These are phyloP conservation scores for Dissostichus mawsoni DNA, from an alignment of 2,113 vertebrate genomes.

Conservation along the genomic window DNA sequence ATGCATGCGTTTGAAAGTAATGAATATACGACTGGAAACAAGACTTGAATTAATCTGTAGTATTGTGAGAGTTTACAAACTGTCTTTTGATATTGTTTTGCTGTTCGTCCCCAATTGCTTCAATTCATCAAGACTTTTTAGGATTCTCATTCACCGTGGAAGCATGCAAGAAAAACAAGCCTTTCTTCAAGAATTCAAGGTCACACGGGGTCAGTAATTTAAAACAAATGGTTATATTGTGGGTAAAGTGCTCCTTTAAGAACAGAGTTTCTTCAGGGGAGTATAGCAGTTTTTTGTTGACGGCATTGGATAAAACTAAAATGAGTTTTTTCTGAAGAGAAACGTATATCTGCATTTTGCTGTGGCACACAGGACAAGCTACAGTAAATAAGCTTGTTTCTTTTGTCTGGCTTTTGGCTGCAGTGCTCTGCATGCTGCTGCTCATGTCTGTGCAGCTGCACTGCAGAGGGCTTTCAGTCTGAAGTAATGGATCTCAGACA, in stretches of 20 bases:
- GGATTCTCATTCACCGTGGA: no score
- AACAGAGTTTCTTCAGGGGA: background rate
- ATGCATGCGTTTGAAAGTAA: no score
- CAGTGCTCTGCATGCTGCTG: slow-evolving; percentile 67
- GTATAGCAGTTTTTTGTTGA: background rate
- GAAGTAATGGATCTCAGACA: slow-evolving; percentile 62
- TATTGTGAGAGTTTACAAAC: no score
- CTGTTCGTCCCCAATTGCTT: no score
- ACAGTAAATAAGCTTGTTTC: background rate
- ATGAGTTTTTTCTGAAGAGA: background rate
- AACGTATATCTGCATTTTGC: background rate
- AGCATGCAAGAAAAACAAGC: no score
- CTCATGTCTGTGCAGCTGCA: slow-evolving; percentile 80
- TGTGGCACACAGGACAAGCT: background rate
- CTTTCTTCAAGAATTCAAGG: no score
- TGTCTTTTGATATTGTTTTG: no score
- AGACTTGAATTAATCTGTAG: no score
- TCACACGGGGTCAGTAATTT: no score
- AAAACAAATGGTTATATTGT: no score
- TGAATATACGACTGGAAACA: no score
- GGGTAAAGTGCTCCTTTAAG: background rate
- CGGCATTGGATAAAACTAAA: background rate
- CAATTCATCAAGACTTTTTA: no score
- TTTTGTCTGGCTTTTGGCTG: slow-evolving; percentile 41
- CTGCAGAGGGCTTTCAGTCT: slow-evolving; percentile 79